Base-by-base conservation (phyloP, 1,140 invertebrate species). In the Episyrphus balteatus region DNA sequence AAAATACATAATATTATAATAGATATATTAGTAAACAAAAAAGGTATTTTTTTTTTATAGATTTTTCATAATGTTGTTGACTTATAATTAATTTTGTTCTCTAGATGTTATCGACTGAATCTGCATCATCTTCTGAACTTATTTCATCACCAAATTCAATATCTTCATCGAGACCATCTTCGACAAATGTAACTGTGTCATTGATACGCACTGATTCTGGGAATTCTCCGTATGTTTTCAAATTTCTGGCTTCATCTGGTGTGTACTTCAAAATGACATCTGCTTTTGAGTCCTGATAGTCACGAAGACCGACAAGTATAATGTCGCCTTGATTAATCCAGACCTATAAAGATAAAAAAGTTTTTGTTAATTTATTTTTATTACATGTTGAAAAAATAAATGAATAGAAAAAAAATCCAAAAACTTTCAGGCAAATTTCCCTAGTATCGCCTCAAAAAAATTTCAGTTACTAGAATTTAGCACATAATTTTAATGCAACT, bases 291-390 rank as follows among this genome's bases (percentile, higher is more conserved):
- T 99, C 94, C 77, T 99, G 97, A 72, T 98, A 99, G 73, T 98
- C 94, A 69, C 95, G 79, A 57, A 92, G 75, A 52, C 95, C 94
- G 57, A 99, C 91, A 54, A 99, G 73, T 70, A 98, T 97, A 51
- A 98, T 97, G 63, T 99, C 95, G 51, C 92, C 90, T 73, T 94
- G 89, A 74, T 98, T 99, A 55, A 99, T 99, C 97, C 97, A 99
- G 1, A 97, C 82, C 74, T 76, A 46, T 26, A 52, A 56, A 15
- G 17, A 37, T 33, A 42, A 17, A 33, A 42, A 47, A 30, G 31
- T 34, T 46, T 33, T 47, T 33, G 15, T 31, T 17, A 40, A 39
- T 40, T 44, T 48, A 14, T 9, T 31, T 40, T 40, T 40, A 40
- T n/a, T n/a, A n/a, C n/a, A n/a, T n/a, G n/a, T n/a, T n/a, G n/a